Evolutionary conservation across 2,888 invertebrate genomes (phyloP).

Genomic region (Enchytraeus crypticus): DNA sequence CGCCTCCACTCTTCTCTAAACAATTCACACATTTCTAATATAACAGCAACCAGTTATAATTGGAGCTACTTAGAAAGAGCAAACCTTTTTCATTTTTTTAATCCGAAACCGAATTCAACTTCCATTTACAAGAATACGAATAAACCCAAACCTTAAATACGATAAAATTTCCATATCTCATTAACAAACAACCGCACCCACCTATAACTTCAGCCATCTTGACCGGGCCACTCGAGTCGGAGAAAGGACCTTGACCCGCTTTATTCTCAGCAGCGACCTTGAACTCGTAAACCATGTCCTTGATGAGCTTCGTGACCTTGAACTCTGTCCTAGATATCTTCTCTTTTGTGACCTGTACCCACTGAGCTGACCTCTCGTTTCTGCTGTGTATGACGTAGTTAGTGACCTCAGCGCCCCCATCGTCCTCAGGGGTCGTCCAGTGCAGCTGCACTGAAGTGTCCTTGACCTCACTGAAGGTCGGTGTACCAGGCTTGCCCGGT

Average conservation of each 20-base stretch:
- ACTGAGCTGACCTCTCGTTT: slow-evolving; percentile 23
- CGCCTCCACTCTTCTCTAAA: no score
- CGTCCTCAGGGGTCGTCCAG: slow-evolving; percentile 42
- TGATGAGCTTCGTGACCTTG: slow-evolving; percentile 20
- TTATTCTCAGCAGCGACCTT: slow-evolving; percentile 76
- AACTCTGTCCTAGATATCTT: slow-evolving; percentile 21
- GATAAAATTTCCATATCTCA: no score
- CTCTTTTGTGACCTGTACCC: slow-evolving; percentile 13
- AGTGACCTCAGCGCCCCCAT: slow-evolving; percentile 44
- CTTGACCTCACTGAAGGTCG: slow-evolving; percentile 21
- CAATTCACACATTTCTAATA: no score
- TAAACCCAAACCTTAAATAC: no score
- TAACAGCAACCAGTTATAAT: no score
- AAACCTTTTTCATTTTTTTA: no score
- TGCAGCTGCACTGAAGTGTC: slow-evolving; percentile 74
- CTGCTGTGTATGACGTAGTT: slow-evolving; percentile 42
- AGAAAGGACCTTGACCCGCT: slow-evolving; percentile 73
- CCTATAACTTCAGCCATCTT: slow-evolving; percentile 30
- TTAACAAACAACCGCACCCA: slow-evolving; percentile 13
- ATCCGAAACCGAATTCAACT: no score
- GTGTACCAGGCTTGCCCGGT: slow-evolving; percentile 27
- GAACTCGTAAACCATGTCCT: slow-evolving; percentile 60
- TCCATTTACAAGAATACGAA: no score
- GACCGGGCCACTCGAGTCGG: slow-evolving; percentile 28
- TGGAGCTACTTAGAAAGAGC: no score